phyloP scores from a whole-genome alignment of 2,888 invertebrate species.

The Cacoxenus indagator region DNA sequence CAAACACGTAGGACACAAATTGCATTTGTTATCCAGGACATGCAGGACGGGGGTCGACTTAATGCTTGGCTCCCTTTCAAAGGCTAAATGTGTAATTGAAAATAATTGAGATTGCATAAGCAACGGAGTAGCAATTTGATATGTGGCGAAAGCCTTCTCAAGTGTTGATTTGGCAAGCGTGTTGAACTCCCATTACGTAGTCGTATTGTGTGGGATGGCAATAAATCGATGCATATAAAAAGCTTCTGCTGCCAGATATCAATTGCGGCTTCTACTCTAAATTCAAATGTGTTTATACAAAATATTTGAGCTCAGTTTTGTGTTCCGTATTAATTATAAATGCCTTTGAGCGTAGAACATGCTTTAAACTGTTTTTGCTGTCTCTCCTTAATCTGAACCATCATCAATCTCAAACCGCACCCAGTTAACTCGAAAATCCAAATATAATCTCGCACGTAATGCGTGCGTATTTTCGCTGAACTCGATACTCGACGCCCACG shows the following conservation, averaged over 20 bases:
- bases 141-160: too few relatives aligned
- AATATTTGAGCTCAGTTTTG: slow-evolving; percentile 13
- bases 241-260: not conserved
- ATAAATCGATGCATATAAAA: slow-evolving; percentile 1
- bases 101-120: slow-evolving; percentile 18
- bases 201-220: too few relatives aligned
- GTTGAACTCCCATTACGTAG: too few relatives aligned
- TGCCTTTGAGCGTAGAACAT: not conserved
- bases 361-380: not conserved
- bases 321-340: slow-evolving; percentile 7
- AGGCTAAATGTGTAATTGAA: slow-evolving; percentile 18
- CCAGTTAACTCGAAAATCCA: not conserved
- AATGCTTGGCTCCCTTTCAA: not conserved
- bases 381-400: not conserved
- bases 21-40: not conserved
- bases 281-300: not conserved
- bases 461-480: slow-evolving; percentile 12
- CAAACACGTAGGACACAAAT: not conserved
- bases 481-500: not conserved
- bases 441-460: slow-evolving; percentile 8
- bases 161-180: too few relatives aligned
- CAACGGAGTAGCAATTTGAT: slow-evolving; percentile 4
- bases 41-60: not conserved
- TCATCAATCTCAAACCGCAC: not conserved
- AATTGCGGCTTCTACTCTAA: not conserved